Base-by-base conservation (phyloP, 2,888 invertebrate genomes). In the Epistrophe grossulariae region DNA sequence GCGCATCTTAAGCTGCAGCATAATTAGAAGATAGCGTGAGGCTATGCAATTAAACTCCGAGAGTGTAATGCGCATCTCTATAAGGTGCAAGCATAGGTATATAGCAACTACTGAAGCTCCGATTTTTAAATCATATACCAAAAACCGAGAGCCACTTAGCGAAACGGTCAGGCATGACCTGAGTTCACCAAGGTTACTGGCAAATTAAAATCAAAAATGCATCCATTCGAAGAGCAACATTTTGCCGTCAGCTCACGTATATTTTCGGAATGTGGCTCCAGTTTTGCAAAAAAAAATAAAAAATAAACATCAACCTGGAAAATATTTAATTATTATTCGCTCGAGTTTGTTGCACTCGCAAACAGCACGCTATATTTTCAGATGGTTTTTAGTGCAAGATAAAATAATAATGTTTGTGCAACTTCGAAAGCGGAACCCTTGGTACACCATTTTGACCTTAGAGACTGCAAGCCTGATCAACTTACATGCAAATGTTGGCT, bases 91-190 rank as follows among this genome's bases (percentile, higher is more conserved):
- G 52, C 57, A 76, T 66, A 55, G 24, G 13, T 24, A 19, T 62
- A 80, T 13, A 43, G 38, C 50, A 80, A 50, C 55, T 55, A 81
- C 68, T 79, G 38, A 62, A 79, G 74, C 64, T 84, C 43, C 43
- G 76, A 70, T 79, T 71, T 24, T 55, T 19, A 78, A 74, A 82
- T 78, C 82, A 79, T 35, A 77, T 35, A 64, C 81, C 68, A 35
- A 77, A 77, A 71, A 79, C 76, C 71, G 45, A 79, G 71, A 78
- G 57, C 78, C 83, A 83, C 83, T 83, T 83, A 79, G 87, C 87
- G 87, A 79, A 83, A 88, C 87, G 83, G 87, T 88, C 87, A 88
- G 87, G 87, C 87, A 83, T 88, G 87, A 88, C 85, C 85, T 87
- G 84, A 85, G 84, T 85, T 85, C 84, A 85, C 55, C 83, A 87